These are phyloP conservation scores for Aldrovandia affinis DNA, from an alignment of 2,797 vertebrate genomes.

Conservation along the genomic window DNA sequence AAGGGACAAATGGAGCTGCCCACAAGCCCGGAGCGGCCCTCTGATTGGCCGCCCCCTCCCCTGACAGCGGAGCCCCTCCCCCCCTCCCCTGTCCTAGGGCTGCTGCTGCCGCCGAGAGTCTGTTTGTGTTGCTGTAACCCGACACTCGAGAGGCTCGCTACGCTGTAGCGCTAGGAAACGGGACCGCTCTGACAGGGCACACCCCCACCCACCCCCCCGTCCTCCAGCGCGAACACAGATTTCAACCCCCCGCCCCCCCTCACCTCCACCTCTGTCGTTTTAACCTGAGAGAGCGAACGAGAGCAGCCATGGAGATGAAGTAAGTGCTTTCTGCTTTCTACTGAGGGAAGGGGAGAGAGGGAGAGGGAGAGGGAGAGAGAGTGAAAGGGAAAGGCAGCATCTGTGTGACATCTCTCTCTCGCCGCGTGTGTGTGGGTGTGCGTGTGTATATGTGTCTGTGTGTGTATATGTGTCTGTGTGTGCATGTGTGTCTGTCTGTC, in stretches of 20 bases:
- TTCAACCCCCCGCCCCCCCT: background rate
- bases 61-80: conserved; percentile 28
- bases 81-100: conserved; percentile 11
- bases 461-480: background rate
- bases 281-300: conserved; percentile 23
- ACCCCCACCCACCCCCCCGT: conserved; percentile 29
- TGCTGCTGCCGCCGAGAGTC: conserved; percentile 54
- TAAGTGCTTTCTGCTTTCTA: conserved; percentile 44
- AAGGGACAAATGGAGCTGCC: conserved; percentile 28
- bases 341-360: background rate
- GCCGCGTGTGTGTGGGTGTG: background rate
- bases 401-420: conserved; percentile 1
- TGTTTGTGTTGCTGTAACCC: conserved; percentile 66
- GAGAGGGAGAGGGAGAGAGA: background rate
- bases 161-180: conserved; percentile 37
- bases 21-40: conserved; percentile 27
- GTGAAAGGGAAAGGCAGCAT: background rate
- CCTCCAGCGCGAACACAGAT: no score
- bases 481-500: background rate
- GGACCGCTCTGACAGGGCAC: conserved; percentile 52
- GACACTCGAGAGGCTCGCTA: conserved; percentile 41
- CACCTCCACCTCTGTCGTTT: background rate
- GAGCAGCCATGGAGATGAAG: conserved; percentile 63
- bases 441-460: background rate
- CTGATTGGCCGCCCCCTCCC: conserved; percentile 57